Conservation (phyloP, 2,113 vertebrate species). For the Thunnus maccoyii region DNA sequence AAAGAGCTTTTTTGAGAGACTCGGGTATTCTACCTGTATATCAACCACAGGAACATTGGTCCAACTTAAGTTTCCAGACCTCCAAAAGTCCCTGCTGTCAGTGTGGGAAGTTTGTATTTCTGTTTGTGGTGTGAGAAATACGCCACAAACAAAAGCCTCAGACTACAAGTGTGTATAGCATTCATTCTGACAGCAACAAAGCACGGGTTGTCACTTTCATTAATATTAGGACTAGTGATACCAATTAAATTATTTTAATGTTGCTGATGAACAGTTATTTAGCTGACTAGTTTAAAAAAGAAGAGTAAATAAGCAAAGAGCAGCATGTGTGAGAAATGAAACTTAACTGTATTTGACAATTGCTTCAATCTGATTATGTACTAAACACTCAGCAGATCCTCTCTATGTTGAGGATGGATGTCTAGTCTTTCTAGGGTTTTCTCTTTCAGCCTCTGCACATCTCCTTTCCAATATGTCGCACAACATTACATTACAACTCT, state of each 20-base stretch:
- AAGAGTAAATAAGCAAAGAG: not conserved
- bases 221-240: not conserved
- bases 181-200: not conserved
- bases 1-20: not conserved
- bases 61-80: not conserved
- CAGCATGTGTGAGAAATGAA: not conserved
- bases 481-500: constrained; percentile 4
- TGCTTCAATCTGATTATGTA: not conserved
- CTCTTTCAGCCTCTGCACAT: not conserved
- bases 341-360: not conserved
- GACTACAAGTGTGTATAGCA: not conserved
- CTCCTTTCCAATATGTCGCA: constrained; percentile 3
- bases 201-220: not conserved
- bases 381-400: not conserved
- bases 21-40: not conserved
- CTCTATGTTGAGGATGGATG: not conserved
- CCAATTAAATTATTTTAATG: not conserved
- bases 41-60: not conserved
- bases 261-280: not conserved
- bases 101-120: not conserved
- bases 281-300: not conserved
- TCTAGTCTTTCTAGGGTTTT: not conserved
- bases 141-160: not conserved
- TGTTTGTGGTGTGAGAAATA: not conserved
- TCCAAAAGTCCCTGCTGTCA: not conserved